Evolutionary conservation across 2,888 invertebrate genomes (phyloP).

Genomic region (Alloplasta piceator): DNA sequence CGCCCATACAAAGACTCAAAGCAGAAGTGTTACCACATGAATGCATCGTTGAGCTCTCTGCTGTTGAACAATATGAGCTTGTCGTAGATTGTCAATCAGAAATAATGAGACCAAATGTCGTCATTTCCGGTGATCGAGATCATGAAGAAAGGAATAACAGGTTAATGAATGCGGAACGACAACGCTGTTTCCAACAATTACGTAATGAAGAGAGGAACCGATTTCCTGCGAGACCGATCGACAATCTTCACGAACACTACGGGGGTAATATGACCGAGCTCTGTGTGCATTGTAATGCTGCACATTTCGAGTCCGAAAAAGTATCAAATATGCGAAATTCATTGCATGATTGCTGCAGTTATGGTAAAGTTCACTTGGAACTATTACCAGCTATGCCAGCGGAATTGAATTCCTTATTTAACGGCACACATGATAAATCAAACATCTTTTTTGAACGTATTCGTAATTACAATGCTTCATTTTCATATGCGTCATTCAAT

Average conservation of each 20-base stretch:
- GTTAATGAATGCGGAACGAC: background rate
- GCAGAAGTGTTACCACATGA: background rate
- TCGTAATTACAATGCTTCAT: conserved; percentile 44
- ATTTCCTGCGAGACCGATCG: background rate
- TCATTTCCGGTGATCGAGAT: background rate
- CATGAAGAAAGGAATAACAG: background rate
- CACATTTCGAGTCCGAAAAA: conserved; percentile 5
- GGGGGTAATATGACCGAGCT: background rate
- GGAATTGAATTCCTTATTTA: conserved; percentile 25
- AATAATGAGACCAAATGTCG: background rate
- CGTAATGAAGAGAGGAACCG: conserved; percentile 7
- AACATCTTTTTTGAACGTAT: conserved; percentile 37
- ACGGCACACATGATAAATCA: conserved; percentile 38
- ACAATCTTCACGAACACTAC: background rate
- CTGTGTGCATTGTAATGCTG: conserved; percentile 1
- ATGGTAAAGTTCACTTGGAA: conserved; percentile 31
- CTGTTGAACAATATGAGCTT: no score
- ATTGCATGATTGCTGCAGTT: conserved; percentile 34
- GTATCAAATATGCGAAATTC: conserved; percentile 46
- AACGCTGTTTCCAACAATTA: conserved; percentile 1
- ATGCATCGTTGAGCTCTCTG: background rate
- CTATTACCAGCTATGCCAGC: conserved; percentile 24
- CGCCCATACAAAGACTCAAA: background rate
- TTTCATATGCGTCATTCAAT: conserved; percentile 61
- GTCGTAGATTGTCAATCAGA: background rate